Base-by-base conservation (phyloP, 2,797 vertebrate species). In the Tokudaia tokunoshimensis region DNA sequence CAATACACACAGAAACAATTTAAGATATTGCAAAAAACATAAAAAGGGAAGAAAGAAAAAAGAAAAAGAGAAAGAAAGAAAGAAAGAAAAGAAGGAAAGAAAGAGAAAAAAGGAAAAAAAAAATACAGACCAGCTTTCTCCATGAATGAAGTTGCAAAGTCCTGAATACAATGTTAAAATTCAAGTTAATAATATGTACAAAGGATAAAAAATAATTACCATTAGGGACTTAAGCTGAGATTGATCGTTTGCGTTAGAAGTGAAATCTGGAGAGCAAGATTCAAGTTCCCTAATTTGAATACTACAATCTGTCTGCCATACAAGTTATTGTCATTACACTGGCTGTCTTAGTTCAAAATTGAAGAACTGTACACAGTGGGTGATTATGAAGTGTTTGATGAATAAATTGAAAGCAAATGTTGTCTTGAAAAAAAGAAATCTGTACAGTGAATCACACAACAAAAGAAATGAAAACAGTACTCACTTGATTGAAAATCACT, bases 401-500 rank as follows among this genome's bases (percentile, higher is more conserved):
- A 94, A 78, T 57, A 11, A 75, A 89, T 15, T 76, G 57, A 96
- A 86, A 86, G 6, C 14, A 29, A 80, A 94, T 34, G 26, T n/a
- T 79, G 6, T 67, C 74, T 80, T 93, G 59, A 29, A 52, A 52
- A 52, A 52, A 52, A 50, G 50, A 52, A 52, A 57, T 37, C 67
- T 59, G 20, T 84, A 41, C 63, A 47, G 14, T 50, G 11, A 31
- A 34, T 65, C 15, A 47, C 13, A 17, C 5, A 85, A 85, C 61
- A 22, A 31, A 67, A 67, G 47, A n/a, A 50, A 11, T 65, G 6
- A 34, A 85, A 67, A n/a, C 34, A n/a, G 9, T 11, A 47, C 44
- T 50, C 44, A 65, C 7, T 34, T 67, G 63, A 50, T 50, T 67
- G 17, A 50, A 47, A 80, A 80, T 22, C 37, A 41, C 12, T 75